A percentile compares a stretch with the other conserved stretches of the same genome.
Evolutionary conservation across 2,113 vertebrate species (phyloP).

Genomic region (Muntiacus muntjak): DNA sequence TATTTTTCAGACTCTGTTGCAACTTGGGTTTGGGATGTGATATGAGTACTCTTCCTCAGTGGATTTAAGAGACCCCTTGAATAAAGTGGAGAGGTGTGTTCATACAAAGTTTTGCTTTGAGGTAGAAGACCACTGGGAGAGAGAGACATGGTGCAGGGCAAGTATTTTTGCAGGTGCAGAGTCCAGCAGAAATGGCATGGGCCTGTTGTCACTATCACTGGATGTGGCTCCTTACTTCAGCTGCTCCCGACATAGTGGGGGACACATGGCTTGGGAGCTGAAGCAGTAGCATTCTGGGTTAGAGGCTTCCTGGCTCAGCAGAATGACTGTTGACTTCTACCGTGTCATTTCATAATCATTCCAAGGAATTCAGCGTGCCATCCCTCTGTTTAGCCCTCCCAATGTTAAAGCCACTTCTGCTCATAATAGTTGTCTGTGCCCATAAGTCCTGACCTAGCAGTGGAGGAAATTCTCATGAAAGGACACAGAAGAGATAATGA

Average conservation of each 20-base stretch:
- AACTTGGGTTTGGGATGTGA: not conserved
- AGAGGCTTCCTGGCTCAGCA: not conserved
- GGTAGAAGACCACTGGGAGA: not conserved
- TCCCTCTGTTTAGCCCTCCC: not conserved
- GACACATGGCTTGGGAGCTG: not conserved
- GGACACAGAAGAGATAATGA: not conserved
- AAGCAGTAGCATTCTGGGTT: not conserved
- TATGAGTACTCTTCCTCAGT: not conserved
- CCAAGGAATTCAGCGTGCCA: not conserved
- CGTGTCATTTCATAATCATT: not conserved
- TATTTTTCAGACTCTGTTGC: not conserved
- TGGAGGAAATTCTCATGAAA: not conserved
- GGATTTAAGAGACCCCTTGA: not conserved
- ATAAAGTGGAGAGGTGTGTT: not conserved
- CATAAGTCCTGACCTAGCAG: not conserved
- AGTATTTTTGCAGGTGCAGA: not conserved
- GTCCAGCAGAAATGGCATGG: not conserved
- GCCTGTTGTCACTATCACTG: not conserved
- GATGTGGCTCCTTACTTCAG: not conserved
- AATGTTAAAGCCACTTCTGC: not conserved
- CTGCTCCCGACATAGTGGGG: not conserved
- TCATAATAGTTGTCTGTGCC: not conserved
- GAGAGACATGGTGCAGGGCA: not conserved
- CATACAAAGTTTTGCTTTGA: not conserved
- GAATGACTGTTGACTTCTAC: not conserved